phyloP scores from a whole-genome alignment of 2,888 invertebrate genomes.

The Onchidella celtica region DNA sequence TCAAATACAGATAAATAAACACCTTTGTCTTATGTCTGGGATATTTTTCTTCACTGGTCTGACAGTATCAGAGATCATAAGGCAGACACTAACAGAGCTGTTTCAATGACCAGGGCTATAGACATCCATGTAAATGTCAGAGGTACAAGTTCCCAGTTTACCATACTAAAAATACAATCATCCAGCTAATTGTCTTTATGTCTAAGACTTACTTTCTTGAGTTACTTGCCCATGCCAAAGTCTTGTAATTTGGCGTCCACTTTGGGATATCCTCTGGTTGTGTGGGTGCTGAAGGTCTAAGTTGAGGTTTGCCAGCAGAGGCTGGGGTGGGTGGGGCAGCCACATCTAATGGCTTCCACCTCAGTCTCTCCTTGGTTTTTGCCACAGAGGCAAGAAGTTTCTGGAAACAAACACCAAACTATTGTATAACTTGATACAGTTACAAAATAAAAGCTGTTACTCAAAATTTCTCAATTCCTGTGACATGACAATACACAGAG shows the following conservation, averaged over 20 bases:
- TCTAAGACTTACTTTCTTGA: slow-evolving; percentile 12
- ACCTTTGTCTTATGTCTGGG: no score
- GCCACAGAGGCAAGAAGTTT: slow-evolving; percentile 8
- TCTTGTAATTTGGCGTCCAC: slow-evolving; percentile 24
- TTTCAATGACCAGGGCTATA: background rate
- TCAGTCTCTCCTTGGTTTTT: slow-evolving; percentile 22
- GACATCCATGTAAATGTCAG: no score
- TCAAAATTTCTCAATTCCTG: no score
- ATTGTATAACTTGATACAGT: no score
- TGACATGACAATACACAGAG: no score
- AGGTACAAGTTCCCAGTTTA: no score
- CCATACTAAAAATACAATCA: no score
- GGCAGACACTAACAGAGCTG: background rate
- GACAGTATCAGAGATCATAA: no score
- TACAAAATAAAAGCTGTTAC: background rate
- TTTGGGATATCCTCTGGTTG: slow-evolving; percentile 42
- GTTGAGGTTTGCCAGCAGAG: background rate
- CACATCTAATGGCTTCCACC: background rate
- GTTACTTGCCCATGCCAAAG: slow-evolving; percentile 27
- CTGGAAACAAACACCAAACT: background rate
- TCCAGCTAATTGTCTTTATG: background rate
- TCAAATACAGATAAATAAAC: no score
- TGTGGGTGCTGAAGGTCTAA: background rate
- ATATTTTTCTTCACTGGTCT: no score
- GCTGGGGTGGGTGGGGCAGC: background rate